These are phyloP conservation scores for Gasteruption jaculator DNA, from an alignment of 2,888 invertebrate species.

Conservation along the genomic window DNA sequence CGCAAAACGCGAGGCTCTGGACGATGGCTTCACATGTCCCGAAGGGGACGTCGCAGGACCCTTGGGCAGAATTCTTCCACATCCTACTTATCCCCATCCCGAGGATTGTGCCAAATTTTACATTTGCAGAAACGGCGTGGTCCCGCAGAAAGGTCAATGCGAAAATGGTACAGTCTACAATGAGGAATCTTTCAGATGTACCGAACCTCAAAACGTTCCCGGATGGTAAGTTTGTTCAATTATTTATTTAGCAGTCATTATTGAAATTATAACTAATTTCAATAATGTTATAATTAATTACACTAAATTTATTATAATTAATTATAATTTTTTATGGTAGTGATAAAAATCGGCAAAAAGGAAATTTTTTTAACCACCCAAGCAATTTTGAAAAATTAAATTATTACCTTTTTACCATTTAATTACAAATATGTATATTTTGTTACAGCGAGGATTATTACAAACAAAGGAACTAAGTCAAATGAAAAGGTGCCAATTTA, in stretches of 20 bases:
- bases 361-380: no score
- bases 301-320: no score
- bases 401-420: constrained; percentile 2
- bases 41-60: constrained; percentile 64
- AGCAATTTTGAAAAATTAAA: no score
- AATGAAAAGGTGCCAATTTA: constrained; percentile 21
- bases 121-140: constrained; percentile 73
- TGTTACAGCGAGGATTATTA: constrained; percentile 67
- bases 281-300: no score
- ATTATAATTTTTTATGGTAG: constrained; percentile 6
- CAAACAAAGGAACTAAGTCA: constrained; percentile 51
- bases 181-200: constrained; percentile 71
- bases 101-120: constrained; percentile 80
- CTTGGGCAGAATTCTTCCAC: constrained; percentile 66
- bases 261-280: no score
- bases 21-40: constrained; percentile 76
- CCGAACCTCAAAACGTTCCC: constrained; percentile 69
- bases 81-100: constrained; percentile 75
- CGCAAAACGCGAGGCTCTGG: constrained; percentile 60
- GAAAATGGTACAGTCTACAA: constrained; percentile 73
- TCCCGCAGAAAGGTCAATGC: constrained; percentile 73
- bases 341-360: no score
- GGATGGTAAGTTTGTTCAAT: constrained; percentile 62
- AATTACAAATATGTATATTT: constrained; percentile 19
- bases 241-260: no score